These are phyloP conservation scores for Aphidius gifuensis DNA, from an alignment of 1,140 invertebrate genomes.

Conservation along the genomic window DNA sequence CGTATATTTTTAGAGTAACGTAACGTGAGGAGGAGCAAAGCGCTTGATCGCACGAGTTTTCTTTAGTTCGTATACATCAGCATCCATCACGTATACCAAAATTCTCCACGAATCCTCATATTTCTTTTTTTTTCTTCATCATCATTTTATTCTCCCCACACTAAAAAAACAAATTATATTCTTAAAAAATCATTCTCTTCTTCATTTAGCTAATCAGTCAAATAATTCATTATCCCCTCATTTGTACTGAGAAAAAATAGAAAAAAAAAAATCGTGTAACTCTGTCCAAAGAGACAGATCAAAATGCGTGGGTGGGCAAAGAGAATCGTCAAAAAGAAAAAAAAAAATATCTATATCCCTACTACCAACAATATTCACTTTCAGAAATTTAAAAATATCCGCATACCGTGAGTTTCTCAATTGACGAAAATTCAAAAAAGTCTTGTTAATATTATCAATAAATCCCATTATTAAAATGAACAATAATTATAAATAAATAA, in stretches of 20 bases:
- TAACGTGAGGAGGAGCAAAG: conserved; percentile 52
- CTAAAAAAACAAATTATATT: background rate
- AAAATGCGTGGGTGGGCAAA: conserved; percentile 4
- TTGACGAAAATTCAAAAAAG: conserved; percentile 14
- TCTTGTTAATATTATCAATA: conserved; percentile 10
- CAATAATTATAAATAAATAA: too few relatives aligned
- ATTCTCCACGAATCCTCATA: background rate
- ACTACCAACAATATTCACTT: background rate
- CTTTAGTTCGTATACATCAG: conserved; percentile 3
- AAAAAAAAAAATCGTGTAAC: too few relatives aligned
- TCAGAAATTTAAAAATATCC: conserved; percentile 37
- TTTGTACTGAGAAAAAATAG: too few relatives aligned
- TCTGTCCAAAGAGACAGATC: background rate
- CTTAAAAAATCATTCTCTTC: too few relatives aligned
- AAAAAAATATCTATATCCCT: background rate
- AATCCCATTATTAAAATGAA: background rate
- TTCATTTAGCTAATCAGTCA: too few relatives aligned
- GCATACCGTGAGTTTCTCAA: conserved; percentile 25
- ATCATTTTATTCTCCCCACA: conserved; percentile 22
- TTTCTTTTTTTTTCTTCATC: conserved; percentile 8
- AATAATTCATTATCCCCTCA: too few relatives aligned
- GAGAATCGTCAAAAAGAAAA: background rate
- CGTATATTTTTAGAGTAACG: conserved; percentile 53
- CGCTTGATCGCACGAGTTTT: conserved; percentile 38
- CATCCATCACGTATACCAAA: conserved; percentile 15